Evolutionary conservation across 2,113 vertebrate genomes (phyloP).

Genomic region (Epinephelus lanceolatus): DNA sequence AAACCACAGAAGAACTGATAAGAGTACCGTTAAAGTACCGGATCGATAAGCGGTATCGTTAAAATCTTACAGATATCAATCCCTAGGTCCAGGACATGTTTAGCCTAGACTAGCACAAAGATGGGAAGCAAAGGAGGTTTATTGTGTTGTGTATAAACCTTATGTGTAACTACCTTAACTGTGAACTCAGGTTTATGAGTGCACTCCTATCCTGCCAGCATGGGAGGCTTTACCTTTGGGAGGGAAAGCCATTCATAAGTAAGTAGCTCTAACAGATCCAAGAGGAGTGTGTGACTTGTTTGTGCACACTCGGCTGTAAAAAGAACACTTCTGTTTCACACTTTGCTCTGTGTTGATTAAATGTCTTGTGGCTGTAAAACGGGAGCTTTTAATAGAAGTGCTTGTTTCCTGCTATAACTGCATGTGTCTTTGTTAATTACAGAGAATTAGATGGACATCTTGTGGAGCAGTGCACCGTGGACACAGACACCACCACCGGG

Average conservation of each 20-base stretch:
- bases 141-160: not conserved
- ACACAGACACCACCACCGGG: conserved; percentile 89
- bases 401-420: not conserved
- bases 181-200: conserved; percentile 91
- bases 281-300: not conserved
- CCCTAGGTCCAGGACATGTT: not conserved
- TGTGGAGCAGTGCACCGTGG: conserved; percentile 93
- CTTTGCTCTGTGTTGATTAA: not conserved
- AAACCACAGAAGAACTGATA: too few species aligned
- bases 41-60: too few species aligned
- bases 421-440: conserved; percentile 33
- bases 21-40: too few species aligned
- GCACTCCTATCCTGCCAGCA: conserved; percentile 93
- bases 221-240: conserved; percentile 97
- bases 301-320: not conserved
- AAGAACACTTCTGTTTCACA: not conserved
- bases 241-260: conserved; percentile 97
- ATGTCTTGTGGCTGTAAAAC: not conserved
- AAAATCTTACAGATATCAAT: too few species aligned
- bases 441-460: conserved; percentile 93
- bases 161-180: conserved; percentile 68
- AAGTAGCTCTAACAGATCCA: conserved; percentile 72
- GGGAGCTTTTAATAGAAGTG: not conserved
- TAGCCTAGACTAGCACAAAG: not conserved
- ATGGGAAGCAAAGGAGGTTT: not conserved